Conservation (phyloP, 2,113 vertebrate genomes). For the Tylochromis polylepis region DNA sequence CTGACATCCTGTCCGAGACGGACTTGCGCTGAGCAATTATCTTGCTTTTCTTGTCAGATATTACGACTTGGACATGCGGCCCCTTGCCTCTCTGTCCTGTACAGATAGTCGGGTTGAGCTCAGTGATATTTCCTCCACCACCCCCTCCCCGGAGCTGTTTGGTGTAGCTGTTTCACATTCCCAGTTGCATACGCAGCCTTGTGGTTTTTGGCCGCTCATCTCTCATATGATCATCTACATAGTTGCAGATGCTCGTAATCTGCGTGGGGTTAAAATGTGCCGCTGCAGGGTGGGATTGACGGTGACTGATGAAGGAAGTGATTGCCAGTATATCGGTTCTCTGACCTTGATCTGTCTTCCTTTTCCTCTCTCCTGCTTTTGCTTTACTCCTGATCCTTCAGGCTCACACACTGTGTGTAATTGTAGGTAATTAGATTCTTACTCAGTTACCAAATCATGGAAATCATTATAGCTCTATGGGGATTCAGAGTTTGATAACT, state of each 20-base stretch:
- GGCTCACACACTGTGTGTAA: neutral
- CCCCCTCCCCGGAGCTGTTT: neutral
- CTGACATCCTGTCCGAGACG: slow-evolving; percentile 55
- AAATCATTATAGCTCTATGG: slow-evolving; percentile 18
- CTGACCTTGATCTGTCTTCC: slow-evolving; percentile 33
- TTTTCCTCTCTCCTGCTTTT: neutral
- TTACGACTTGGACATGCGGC: slow-evolving; percentile 29
- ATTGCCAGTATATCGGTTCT: neutral
- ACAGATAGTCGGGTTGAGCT: slow-evolving; percentile 41
- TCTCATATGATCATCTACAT: slow-evolving; percentile 27
- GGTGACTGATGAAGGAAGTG: neutral
- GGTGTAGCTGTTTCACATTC: slow-evolving; percentile 42
- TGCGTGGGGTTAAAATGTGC: neutral
- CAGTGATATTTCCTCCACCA: neutral
- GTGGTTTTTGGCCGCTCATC: slow-evolving; percentile 29
- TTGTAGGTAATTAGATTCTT: slow-evolving; percentile 32
- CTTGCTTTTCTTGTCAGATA: slow-evolving; percentile 53
- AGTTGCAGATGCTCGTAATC: slow-evolving; percentile 27
- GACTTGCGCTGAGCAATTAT: slow-evolving; percentile 55
- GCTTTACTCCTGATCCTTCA: neutral
- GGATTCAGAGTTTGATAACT: slow-evolving; percentile 20
- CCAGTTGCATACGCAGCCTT: slow-evolving; percentile 32
- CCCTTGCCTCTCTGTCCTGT: slow-evolving; percentile 23
- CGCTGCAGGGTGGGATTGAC: slow-evolving; percentile 17
- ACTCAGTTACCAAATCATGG: slow-evolving; percentile 24